A percentile compares a stretch with the other conserved stretches of the same genome.
Evolutionary conservation across 2,888 invertebrate species (phyloP).

Genomic region (Sceliomorpha sp.): DNA sequence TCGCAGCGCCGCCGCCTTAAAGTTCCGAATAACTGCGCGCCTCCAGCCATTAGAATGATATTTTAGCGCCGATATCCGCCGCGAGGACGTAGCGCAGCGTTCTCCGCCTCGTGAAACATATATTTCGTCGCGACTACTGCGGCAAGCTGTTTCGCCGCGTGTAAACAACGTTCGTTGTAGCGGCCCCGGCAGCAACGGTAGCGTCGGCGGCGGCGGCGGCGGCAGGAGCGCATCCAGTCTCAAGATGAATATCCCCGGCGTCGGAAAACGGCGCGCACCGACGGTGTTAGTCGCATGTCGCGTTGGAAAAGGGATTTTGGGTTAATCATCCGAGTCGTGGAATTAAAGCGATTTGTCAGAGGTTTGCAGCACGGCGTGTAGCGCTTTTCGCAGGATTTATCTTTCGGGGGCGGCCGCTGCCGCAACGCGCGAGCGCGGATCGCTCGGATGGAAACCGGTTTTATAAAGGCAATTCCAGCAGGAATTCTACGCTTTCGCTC

Average conservation of each 20-base stretch:
- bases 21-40: slow-evolving; percentile 32
- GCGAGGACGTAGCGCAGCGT: slow-evolving; percentile 38
- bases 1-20: slow-evolving; percentile 3
- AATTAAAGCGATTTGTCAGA: slow-evolving; percentile 57
- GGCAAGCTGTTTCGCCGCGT: slow-evolving; percentile 31
- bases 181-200: too few relatives aligned
- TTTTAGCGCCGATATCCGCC: slow-evolving; percentile 27
- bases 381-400: slow-evolving; percentile 59
- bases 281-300: slow-evolving; percentile 22
- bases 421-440: slow-evolving; percentile 29
- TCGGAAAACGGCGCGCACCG: slow-evolving; percentile 10
- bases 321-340: slow-evolving; percentile 36
- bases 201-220: too few relatives aligned
- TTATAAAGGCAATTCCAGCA: slow-evolving; percentile 55
- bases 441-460: slow-evolving; percentile 65
- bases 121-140: slow-evolving; percentile 36
- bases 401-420: slow-evolving; percentile 48
- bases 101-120: slow-evolving; percentile 44
- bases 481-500: slow-evolving; percentile 70
- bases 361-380: slow-evolving; percentile 47
- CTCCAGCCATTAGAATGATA: slow-evolving; percentile 30
- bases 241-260: slow-evolving; percentile 35
- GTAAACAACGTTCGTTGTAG: slow-evolving; percentile 39
- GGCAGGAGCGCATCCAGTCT: too few relatives aligned
- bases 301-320: slow-evolving; percentile 33